Evolutionary conservation across 1,140 invertebrate genomes (phyloP), one percentile per base, ranked within the genome.

Genomic region (Cephus cinctus): DNA sequence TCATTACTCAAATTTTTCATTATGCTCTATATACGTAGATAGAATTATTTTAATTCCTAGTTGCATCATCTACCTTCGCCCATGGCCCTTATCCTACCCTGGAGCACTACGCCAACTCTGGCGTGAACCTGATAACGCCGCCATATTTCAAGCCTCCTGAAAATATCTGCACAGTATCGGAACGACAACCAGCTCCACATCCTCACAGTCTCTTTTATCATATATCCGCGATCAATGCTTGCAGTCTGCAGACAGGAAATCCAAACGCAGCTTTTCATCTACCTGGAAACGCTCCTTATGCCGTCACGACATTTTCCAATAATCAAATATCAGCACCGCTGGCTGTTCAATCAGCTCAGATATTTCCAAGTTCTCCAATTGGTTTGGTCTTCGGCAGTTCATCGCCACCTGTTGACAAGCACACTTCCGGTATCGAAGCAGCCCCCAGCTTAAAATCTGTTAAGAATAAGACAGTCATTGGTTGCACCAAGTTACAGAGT

Each of bases 71-170:
- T 1, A 65, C 50, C 0, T 64, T 64, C 27, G 39, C 54, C 2
- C 58, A 61, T 8, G 55, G 50, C 23, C 49, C 61, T 0, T 65
- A 59, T 8, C 30, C 59, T 15, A 18, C 34, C 4, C 45, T 15
- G n/a, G 67, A 73, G 9, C 54, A 58, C 19, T 70, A 67, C 35
- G 47, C 32, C 15, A 56, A 56, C 5, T 59, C 57, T 3, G 59
- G 50, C 14, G 40, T 68, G 2, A 42, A 61, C 2, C 20, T 69
- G n/a, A 39, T 71, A 31, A 56, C 62, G 2, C 68, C 25, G 6
- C 45, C 67, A 0, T 69, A 61, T 30, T 69, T 61, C 27, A 72
- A 72, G 12, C 49, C 69, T 1, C 50, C 52, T 1, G 68, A 72
- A 4, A 30, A n/a, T n/a, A n/a, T n/a, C n/a, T 63, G 2, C 67